Evolutionary conservation across 2,888 invertebrate species (phyloP), one percentile per base, ranked within the genome.

Genomic region (Orthosia gracilis): DNA sequence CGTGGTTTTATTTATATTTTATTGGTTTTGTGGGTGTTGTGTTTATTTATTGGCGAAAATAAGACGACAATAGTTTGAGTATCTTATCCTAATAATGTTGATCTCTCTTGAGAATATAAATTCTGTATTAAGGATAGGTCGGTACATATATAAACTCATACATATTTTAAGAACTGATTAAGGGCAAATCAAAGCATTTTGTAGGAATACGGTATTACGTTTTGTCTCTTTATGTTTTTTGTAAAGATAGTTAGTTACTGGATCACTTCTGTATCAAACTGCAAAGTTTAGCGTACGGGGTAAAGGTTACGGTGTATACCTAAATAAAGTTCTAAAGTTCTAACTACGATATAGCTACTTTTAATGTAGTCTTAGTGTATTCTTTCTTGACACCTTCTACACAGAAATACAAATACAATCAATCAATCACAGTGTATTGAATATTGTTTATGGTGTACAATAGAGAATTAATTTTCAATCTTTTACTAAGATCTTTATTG

Each of bases 1-100:
- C 80, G 84, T 82, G 71, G 61, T 86, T 86, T 86, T 86, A 86
- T 86, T 78, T 86, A 80, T 84, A 82, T 85, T 86, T 86, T 84
- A 86, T 86, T 84, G 70, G 76, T 76, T 86, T 81, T 77, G 86
- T 86, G 84, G 86, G 86, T 85, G 86, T 82, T 66, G 72, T 85
- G 86, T 85, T 85, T 85, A 83, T 86, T 86, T 85, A 84, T 84
- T 85, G 66, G 84, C 78, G 64, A 78, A 83, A 77, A 85, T 73
- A 82, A 77, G 69, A 75, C 70, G 47, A 76, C 45, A 68, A 79
- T 82, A 75, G 74, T 71, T 63, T 52, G 74, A 69, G 70, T 82
- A 64, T 70, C 62, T 75, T 82, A 59, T 75, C 58, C 69, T 69
- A 31, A 75, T 75, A 75, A 67, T 50, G 68, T 70, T 62, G 54